Base-by-base conservation (phyloP, 2,888 invertebrate species). In the Spilosoma lubricipeda region DNA sequence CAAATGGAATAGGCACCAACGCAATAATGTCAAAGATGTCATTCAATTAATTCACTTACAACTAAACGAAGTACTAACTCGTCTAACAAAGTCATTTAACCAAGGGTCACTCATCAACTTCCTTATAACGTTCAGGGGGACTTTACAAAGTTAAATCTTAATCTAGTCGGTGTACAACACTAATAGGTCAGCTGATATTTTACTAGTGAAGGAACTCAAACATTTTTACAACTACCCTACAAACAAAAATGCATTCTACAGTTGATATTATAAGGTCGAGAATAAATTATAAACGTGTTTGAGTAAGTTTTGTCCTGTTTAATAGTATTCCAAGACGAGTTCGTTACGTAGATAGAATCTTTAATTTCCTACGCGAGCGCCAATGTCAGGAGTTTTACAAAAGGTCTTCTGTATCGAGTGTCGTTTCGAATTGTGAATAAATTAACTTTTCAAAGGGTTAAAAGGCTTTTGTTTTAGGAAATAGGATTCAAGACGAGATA, bases 261-360 rank as follows among this genome's bases (percentile, higher is more conserved):
- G 5, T 42, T 42, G 0, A 0, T 1, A 30, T 30, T 27, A 63
- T 80, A 86, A 70, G 76, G 79, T 83, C 81, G 73, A 79, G 77
- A 83, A 77, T 87, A 45, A 73, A 78, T 59, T 70, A 13, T 65
- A 73, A 73, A 18, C n/a, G 4, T 52, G 1, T 23, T n/a, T 77
- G 72, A 78, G 74, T 79, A 86, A 88, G 89, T 90, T 89, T 87
- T 88, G 86, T 86, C 84, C 87, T 85, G 85, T 85, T 87, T 88
- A 88, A 90, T 90, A 85, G 87, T 89, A 91, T 88, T 85, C 85
- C 87, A 88, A 89, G 86, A 86, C 82, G 85, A 90, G 89, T 92
- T 92, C 90, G 91, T 92, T 91, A 91, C 90, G 85, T 77, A 90
- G 94, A 94, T 94, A 93, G 90, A 93, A 94, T 94, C 93, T 93